Conservation (phyloP, 1,140 invertebrate genomes). For the Lepeophtheirus salmonis region DNA sequence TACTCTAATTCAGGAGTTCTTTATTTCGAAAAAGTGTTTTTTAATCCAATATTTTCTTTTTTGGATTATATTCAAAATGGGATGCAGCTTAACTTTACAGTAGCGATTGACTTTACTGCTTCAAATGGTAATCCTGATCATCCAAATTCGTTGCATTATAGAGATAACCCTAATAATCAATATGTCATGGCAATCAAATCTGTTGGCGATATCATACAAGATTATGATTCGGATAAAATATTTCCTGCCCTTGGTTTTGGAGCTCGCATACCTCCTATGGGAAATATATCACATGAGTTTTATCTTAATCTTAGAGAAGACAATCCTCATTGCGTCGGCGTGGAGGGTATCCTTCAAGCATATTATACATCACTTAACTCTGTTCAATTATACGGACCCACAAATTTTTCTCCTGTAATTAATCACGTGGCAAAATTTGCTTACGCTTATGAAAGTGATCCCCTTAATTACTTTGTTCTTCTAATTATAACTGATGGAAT, state of each 20-base stretch:
- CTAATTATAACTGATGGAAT: slow-evolving; percentile 39
- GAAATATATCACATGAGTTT: slow-evolving; percentile 32
- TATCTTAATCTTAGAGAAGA: slow-evolving; percentile 33
- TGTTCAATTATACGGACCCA: slow-evolving; percentile 30
- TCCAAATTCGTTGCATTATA: slow-evolving; percentile 35
- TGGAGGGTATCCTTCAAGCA: slow-evolving; percentile 32
- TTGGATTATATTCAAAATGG: slow-evolving; percentile 33
- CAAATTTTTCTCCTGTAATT: slow-evolving; percentile 33
- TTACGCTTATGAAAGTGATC: slow-evolving; percentile 25
- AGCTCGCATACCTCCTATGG: slow-evolving; percentile 30
- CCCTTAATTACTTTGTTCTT: slow-evolving; percentile 34
- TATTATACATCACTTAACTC: slow-evolving; percentile 28
- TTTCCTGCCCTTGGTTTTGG: slow-evolving; percentile 34
- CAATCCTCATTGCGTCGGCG: slow-evolving; percentile 33
- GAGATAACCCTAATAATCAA: slow-evolving; percentile 28
- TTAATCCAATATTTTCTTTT: slow-evolving; percentile 27
- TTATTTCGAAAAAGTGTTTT: background rate
- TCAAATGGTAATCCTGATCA: slow-evolving; percentile 39
- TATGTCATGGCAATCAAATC: slow-evolving; percentile 35
- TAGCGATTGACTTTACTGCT: slow-evolving; percentile 42
- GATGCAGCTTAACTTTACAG: slow-evolving; percentile 38
- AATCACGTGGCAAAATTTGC: slow-evolving; percentile 29
- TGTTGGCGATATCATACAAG: slow-evolving; percentile 38
- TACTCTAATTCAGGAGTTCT: slow-evolving; percentile 29
- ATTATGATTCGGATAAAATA: slow-evolving; percentile 29